phyloP scores from a whole-genome alignment of 2,797 vertebrate genomes.

The Galago senegalensis region DNA sequence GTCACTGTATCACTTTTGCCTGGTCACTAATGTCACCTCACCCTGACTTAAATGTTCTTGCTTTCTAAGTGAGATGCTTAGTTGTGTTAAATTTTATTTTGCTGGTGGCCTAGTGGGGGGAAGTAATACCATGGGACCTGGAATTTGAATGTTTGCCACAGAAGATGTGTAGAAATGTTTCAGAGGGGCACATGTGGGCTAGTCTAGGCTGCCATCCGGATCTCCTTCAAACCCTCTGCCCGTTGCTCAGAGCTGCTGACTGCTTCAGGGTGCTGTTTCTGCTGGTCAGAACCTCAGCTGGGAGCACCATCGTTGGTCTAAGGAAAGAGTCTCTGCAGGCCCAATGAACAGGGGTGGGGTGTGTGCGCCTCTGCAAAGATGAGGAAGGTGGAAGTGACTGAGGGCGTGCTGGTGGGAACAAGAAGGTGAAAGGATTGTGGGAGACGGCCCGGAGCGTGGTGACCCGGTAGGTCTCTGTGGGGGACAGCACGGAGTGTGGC shows the following conservation, averaged over 20 bases:
- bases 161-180: not conserved
- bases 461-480: not conserved
- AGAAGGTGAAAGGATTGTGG: not conserved
- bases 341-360: not conserved
- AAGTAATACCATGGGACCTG: not conserved
- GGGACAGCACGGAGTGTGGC: not conserved
- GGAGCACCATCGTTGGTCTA: not conserved
- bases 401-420: conserved; percentile 2
- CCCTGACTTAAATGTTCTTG: not conserved
- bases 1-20: not conserved
- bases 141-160: not conserved
- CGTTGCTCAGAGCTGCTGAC: not conserved
- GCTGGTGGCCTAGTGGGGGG: not conserved
- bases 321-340: not conserved
- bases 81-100: not conserved
- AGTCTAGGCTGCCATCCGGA: not conserved
- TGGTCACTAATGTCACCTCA: not conserved
- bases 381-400: not conserved
- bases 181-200: not conserved
- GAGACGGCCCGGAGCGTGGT: not conserved
- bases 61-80: not conserved
- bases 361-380: too few relatives aligned
- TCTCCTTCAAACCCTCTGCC: not conserved
- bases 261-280: not conserved
- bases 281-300: not conserved